Conservation (phyloP, 2,797 vertebrate species). For the Sebastiscus albofasciatus region DNA sequence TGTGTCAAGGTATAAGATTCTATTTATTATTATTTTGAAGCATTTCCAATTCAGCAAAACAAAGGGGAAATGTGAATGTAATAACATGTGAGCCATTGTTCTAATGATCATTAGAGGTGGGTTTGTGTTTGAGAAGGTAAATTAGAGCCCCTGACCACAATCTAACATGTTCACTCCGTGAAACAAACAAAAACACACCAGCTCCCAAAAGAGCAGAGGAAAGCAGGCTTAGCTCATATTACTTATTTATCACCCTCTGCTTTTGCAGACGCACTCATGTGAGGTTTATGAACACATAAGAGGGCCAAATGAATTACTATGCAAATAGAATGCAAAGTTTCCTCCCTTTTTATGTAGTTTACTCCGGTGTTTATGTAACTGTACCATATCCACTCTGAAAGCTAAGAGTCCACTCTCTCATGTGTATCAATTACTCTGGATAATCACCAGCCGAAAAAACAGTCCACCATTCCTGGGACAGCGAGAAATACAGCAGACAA, state of each 20-base stretch:
- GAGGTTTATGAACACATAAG: slow-evolving; percentile 58
- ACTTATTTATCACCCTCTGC: slow-evolving; percentile 71
- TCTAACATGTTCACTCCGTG: not conserved
- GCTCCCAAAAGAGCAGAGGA: slow-evolving; percentile 27
- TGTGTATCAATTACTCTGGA: slow-evolving; percentile 51
- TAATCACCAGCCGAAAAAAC: slow-evolving; percentile 31
- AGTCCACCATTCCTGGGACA: slow-evolving; percentile 14
- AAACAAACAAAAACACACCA: slow-evolving; percentile 30
- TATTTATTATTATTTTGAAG: not conserved
- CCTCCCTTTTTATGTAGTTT: slow-evolving; percentile 54
- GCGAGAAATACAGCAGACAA: not conserved
- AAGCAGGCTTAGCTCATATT: slow-evolving; percentile 53
- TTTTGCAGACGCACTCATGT: slow-evolving; percentile 57
- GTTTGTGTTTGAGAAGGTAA: slow-evolving; percentile 16
- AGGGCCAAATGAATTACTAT: slow-evolving; percentile 63
- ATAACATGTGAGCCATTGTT: not conserved
- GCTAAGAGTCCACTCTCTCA: slow-evolving; percentile 42
- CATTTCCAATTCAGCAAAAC: not conserved
- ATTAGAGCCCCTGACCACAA: not conserved
- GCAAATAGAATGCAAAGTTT: slow-evolving; percentile 69
- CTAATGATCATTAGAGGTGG: not conserved
- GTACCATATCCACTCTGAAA: slow-evolving; percentile 38
- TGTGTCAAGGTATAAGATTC: not conserved
- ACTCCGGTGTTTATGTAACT: slow-evolving; percentile 56
- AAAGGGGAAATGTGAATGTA: not conserved